phyloP scores from a whole-genome alignment of 2,888 invertebrate species.

The Apotomis turbidana region DNA sequence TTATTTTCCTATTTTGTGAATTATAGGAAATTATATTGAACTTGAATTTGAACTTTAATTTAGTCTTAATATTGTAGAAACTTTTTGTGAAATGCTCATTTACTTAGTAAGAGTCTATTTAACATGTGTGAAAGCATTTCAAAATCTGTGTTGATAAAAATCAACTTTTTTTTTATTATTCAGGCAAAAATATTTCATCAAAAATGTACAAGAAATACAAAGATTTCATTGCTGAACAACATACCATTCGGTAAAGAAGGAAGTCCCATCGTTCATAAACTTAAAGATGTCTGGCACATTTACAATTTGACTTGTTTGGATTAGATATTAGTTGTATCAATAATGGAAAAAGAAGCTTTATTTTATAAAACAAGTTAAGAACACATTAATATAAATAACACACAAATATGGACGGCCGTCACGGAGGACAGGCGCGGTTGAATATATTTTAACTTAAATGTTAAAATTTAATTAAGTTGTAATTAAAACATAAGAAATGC shows the following conservation, averaged over 20 bases:
- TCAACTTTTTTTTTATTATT: not conserved
- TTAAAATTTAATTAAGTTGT: slow-evolving; percentile 12
- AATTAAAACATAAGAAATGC: slow-evolving; percentile 52
- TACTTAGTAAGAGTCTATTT: not conserved
- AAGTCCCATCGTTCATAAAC: not conserved
- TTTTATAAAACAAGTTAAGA: slow-evolving; percentile 44
- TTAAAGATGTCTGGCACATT: slow-evolving; percentile 19
- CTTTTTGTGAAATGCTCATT: no score
- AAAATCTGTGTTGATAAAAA: slow-evolving; percentile 2
- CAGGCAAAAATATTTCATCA: not conserved
- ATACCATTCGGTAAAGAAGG: slow-evolving; percentile 7
- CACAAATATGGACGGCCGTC: slow-evolving; percentile 51
- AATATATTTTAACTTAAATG: slow-evolving; percentile 18
- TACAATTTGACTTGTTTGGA: slow-evolving; percentile 2
- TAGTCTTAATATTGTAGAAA: no score
- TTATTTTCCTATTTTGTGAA: no score
- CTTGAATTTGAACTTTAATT: no score
- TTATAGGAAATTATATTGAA: no score
- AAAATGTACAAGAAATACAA: not conserved
- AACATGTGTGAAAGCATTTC: slow-evolving; percentile 4
- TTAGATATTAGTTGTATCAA: not conserved
- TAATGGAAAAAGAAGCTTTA: slow-evolving; percentile 17
- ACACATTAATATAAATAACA: slow-evolving; percentile 48
- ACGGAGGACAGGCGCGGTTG: slow-evolving; percentile 47
- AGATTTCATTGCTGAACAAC: not conserved